Conservation (phyloP, 2,888 invertebrate species). For the Seira musarum region DNA sequence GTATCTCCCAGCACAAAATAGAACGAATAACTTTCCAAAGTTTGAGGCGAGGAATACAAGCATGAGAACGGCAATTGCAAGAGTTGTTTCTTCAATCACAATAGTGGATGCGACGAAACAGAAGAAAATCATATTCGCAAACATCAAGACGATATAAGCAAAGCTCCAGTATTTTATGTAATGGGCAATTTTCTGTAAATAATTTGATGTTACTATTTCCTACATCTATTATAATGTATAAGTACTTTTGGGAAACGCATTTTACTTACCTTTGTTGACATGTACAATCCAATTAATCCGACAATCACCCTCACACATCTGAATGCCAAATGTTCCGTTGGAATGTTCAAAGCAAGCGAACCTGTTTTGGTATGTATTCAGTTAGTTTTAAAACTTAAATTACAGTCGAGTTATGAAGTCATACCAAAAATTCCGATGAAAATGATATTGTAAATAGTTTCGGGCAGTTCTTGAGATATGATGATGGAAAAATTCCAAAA, state of each 20-base stretch:
- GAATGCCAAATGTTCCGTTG: constrained; percentile 9
- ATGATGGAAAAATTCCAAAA: constrained; percentile 32
- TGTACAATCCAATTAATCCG: not conserved
- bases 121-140: not conserved
- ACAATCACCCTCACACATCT: not conserved
- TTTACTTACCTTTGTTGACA: constrained; percentile 7
- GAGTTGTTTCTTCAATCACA: constrained; percentile 1
- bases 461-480: constrained; percentile 28
- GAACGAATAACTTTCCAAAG: not conserved
- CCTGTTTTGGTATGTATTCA: too few relatives aligned
- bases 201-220: too few relatives aligned
- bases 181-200: too few relatives aligned
- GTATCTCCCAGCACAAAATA: not conserved
- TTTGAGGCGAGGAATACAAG: constrained; percentile 22
- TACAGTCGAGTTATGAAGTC: not conserved
- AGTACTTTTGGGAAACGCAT: too few relatives aligned
- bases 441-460: constrained; percentile 8
- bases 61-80: not conserved
- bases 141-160: too few relatives aligned
- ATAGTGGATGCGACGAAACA: not conserved
- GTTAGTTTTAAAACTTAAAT: not conserved
- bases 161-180: too few relatives aligned
- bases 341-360: constrained; percentile 5
- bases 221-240: too few relatives aligned
- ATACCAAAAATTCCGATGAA: constrained; percentile 34